Evolutionary conservation across 2,888 invertebrate genomes (phyloP), one percentile per base, ranked within the genome.

Genomic region (Electrophaes corylata): DNA sequence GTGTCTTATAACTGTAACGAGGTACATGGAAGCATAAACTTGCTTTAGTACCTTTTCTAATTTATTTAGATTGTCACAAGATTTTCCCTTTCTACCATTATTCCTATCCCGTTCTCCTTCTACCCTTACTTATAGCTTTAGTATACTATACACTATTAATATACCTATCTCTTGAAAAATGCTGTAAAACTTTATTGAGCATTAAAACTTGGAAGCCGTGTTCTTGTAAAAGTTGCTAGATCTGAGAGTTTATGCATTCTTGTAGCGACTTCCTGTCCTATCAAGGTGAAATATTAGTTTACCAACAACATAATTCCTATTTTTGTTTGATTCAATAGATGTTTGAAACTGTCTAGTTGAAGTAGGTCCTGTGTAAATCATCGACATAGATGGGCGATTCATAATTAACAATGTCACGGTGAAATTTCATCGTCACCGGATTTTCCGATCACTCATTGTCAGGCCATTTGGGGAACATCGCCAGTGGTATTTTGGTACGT

Each of bases 51-150:
- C 60, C 65, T 49, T 52, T 55, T 48, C 46, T 64, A 61, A 62
- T 66, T 64, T 66, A 66, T 68, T 66, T 60, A 66, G 54, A 64
- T 67, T 60, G 56, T 54, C 50, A 60, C 33, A 61, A 62, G 65
- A 64, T 65, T 67, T 65, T 74, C 72, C 73, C 66, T 68, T 70
- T 69, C 71, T 69, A 60, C 69, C 73, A 73, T 75, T 74, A 72
- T 70, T 81, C 87, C 85, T 60, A 76, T 79, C 86, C 80, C 69
- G 67, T 68, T 66, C 75, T 84, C 88, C 86, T 66, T 80, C 86
- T 84, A 81, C 87, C 90, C 76, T 83, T 85, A 86, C 82, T 85
- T 86, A 88, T 91, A 91, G 91, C 90, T 89, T 88, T 91, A 91
- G 88, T 88, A 86, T 60, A 60, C 83, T 78, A 76, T 84, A 83